phyloP scores from a whole-genome alignment of 1,140 invertebrate genomes.

The Palaemon carinicauda region DNA sequence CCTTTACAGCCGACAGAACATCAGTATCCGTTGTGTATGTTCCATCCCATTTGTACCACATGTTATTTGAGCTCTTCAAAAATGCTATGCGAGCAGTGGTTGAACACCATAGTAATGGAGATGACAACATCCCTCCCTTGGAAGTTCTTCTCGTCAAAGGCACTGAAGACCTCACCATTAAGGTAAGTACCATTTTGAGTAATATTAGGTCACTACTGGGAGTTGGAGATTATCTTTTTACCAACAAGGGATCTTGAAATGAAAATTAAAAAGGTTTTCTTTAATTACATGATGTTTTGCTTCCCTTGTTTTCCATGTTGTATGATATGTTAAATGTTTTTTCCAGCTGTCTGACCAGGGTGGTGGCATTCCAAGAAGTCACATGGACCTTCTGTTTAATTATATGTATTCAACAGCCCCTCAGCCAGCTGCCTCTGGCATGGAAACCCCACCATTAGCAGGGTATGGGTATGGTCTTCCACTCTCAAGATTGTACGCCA shows the following conservation, averaged over 20 bases:
- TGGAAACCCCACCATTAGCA: constrained; percentile 86
- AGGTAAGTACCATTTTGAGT: constrained; percentile 71
- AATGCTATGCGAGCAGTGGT: constrained; percentile 97
- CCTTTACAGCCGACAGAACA: constrained; percentile 65
- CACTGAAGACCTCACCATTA: constrained; percentile 94
- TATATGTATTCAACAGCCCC: constrained; percentile 99
- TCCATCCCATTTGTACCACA: constrained; percentile 98
- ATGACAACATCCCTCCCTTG: constrained; percentile 82
- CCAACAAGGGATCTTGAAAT: neutral
- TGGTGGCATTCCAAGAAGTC: constrained; percentile 89
- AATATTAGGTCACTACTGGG: neutral
- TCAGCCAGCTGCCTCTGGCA: constrained; percentile 82
- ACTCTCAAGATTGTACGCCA: constrained; percentile 93
- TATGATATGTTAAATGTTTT: constrained; percentile 58
- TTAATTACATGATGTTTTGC: constrained; percentile 35
- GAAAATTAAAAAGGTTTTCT: too few species aligned
- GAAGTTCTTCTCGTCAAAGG: constrained; percentile 88
- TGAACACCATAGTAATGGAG: constrained; percentile 78
- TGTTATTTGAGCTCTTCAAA: constrained; percentile 98
- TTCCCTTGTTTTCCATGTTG: too few species aligned
- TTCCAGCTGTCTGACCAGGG: constrained; percentile 91
- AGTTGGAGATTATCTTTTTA: neutral
- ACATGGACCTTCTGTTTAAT: constrained; percentile 90
- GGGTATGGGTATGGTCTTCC: constrained; percentile 97
- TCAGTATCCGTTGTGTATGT: constrained; percentile 90